Evolutionary conservation across 2,113 vertebrate species (phyloP).

Genomic region (Manacus vitellinus): DNA sequence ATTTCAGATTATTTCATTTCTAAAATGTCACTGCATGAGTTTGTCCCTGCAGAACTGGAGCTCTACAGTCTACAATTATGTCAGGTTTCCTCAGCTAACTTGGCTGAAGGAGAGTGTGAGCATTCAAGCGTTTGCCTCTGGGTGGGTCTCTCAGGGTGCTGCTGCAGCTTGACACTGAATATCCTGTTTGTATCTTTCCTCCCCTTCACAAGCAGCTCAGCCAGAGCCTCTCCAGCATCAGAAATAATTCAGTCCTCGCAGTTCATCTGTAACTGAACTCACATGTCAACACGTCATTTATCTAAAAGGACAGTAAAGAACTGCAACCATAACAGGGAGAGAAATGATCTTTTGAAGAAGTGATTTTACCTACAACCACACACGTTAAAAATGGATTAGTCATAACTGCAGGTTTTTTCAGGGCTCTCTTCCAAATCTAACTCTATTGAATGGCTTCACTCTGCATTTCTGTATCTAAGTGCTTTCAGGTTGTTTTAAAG

Average conservation of each 20-base stretch:
- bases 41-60: not conserved
- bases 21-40: not conserved
- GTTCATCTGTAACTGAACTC: not conserved
- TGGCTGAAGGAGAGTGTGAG: not conserved
- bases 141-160: not conserved
- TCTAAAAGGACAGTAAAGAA: not conserved
- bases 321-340: not conserved
- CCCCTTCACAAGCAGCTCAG: not conserved
- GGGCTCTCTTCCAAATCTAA: slow-evolving; percentile 29
- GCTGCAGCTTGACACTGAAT: not conserved
- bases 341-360: slow-evolving; percentile 31
- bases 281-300: not conserved
- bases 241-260: not conserved
- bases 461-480: not conserved
- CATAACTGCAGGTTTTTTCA: slow-evolving; percentile 43
- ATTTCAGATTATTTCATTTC: not conserved
- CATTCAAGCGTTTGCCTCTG: not conserved
- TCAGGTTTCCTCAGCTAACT: not conserved
- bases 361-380: slow-evolving; percentile 40
- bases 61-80: not conserved
- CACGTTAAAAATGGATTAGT: slow-evolving; percentile 34
- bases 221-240: not conserved
- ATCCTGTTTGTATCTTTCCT: not conserved
- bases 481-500: not conserved
- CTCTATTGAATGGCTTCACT: not conserved